Percentiles rank a stretch among this genome's conserved stretches.
These are phyloP conservation scores for Pheosia gnoma DNA, from an alignment of 2,888 invertebrate genomes.

Conservation along the genomic window DNA sequence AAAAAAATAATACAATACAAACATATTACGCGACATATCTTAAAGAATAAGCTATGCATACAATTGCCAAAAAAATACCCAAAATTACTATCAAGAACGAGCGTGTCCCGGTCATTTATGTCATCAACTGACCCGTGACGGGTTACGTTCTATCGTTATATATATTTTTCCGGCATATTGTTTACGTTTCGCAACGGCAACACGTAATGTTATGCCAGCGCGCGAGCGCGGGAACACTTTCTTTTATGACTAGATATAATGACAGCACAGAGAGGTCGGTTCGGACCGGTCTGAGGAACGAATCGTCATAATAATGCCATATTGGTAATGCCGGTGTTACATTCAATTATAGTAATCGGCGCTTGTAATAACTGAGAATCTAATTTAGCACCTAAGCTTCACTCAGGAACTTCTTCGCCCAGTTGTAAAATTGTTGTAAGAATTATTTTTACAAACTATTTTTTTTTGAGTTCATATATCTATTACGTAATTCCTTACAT, in stretches of 20 bases:
- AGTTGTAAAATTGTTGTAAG: too few species aligned
- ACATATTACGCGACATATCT: slow-evolving; percentile 9
- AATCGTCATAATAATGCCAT: slow-evolving; percentile 1
- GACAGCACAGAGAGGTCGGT: slow-evolving; percentile 1
- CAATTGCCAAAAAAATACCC: slow-evolving; percentile 1
- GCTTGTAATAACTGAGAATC: too few species aligned
- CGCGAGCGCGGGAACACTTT: slow-evolving; percentile 51
- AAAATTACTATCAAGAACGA: slow-evolving; percentile 19
- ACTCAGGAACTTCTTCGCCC: too few species aligned
- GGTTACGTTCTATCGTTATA: slow-evolving; percentile 46
- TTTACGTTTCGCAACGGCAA: slow-evolving; percentile 59
- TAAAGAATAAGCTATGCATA: slow-evolving; percentile 11
- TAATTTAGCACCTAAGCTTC: too few species aligned
- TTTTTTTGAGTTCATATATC: too few species aligned
- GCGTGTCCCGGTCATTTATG: slow-evolving; percentile 55
- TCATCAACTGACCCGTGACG: slow-evolving; percentile 61
- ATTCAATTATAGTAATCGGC: too few species aligned
- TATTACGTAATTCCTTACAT: too few species aligned
- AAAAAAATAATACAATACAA: slow-evolving; percentile 13
- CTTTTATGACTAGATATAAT: slow-evolving; percentile 42
- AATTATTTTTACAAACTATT: too few species aligned
- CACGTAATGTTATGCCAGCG: slow-evolving; percentile 46
- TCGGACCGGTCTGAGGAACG: not conserved
- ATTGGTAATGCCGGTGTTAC: too few species aligned
- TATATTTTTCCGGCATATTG: slow-evolving; percentile 54